A percentile compares a stretch with the other conserved stretches of the same genome.
phyloP scores from a whole-genome alignment of 2,797 vertebrate species.

The Danio albolineatus region DNA sequence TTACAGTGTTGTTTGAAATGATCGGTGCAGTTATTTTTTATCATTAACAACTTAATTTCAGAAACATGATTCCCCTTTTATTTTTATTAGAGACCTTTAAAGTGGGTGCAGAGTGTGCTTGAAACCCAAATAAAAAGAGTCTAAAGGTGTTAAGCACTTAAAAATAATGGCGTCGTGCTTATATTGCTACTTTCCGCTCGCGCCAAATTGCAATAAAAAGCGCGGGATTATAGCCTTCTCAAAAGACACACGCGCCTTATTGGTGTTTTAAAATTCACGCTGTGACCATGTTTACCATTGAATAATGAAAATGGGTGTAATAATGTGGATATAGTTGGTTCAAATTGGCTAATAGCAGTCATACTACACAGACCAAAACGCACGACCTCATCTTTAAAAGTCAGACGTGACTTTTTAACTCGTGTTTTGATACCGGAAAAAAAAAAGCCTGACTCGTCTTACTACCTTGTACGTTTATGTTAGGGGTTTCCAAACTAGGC shows the following conservation, averaged over 20 bases:
- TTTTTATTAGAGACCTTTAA: background rate
- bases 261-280: background rate
- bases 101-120: background rate
- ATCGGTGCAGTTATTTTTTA: background rate
- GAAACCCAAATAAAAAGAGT: background rate
- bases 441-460: background rate
- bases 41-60: background rate
- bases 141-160: background rate
- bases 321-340: background rate
- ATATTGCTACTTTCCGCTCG: background rate
- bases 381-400: background rate
- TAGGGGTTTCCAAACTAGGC: too few species aligned
- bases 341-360: background rate
- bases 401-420: background rate
- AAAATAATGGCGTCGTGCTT: background rate
- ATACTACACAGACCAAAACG: background rate
- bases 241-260: background rate
- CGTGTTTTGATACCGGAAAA: background rate
- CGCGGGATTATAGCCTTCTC: background rate
- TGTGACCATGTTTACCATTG: too few species aligned
- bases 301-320: too few species aligned
- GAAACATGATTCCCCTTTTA: background rate
- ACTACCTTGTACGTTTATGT: background rate
- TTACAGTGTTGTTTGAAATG: constrained; percentile 12
- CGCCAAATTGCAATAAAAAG: background rate